A percentile compares a stretch with the other conserved stretches of the same genome.
phyloP scores from a whole-genome alignment of 2,113 vertebrate species.

The Amphiprion percula region DNA sequence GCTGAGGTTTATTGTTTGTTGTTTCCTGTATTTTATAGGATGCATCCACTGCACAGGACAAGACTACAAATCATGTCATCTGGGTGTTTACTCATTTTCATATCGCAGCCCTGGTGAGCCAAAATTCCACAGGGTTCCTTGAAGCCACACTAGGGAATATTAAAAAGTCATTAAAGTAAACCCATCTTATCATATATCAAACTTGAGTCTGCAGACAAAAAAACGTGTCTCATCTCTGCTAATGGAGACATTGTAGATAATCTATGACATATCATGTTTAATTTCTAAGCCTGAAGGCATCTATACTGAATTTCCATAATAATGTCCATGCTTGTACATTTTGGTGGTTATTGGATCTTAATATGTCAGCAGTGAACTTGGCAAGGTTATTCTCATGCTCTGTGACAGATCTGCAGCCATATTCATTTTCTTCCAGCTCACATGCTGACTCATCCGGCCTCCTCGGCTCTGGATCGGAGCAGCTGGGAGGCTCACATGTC shows the following conservation, averaged over 20 bases:
- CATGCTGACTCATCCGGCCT: conserved; percentile 60
- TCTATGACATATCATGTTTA: conserved; percentile 20
- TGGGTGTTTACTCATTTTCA: not conserved
- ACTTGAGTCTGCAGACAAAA: conserved; percentile 8
- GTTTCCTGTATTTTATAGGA: conserved; percentile 3
- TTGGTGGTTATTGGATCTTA: conserved; percentile 41
- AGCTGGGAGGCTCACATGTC: conserved; percentile 69
- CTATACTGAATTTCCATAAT: conserved; percentile 25
- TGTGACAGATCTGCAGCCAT: conserved; percentile 53
- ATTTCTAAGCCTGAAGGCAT: conserved; percentile 7
- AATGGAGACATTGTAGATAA: conserved; percentile 30
- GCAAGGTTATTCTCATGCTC: conserved; percentile 29
- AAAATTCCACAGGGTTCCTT: conserved; percentile 6
- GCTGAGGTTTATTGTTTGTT: conserved; percentile 6
- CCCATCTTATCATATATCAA: conserved; percentile 16
- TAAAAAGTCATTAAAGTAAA: conserved; percentile 26
- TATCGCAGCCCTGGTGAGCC: not conserved
- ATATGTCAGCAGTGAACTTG: conserved; percentile 54
- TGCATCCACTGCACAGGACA: not conserved
- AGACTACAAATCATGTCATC: not conserved
- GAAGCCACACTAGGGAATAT: conserved; percentile 18
- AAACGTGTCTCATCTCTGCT: conserved; percentile 17
- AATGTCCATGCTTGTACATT: conserved; percentile 38
- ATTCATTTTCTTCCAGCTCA: conserved; percentile 52
- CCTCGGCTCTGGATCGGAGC: conserved; percentile 50